Evolutionary conservation across 2,888 invertebrate species (phyloP).

Genomic region (Baccha elongata): DNA sequence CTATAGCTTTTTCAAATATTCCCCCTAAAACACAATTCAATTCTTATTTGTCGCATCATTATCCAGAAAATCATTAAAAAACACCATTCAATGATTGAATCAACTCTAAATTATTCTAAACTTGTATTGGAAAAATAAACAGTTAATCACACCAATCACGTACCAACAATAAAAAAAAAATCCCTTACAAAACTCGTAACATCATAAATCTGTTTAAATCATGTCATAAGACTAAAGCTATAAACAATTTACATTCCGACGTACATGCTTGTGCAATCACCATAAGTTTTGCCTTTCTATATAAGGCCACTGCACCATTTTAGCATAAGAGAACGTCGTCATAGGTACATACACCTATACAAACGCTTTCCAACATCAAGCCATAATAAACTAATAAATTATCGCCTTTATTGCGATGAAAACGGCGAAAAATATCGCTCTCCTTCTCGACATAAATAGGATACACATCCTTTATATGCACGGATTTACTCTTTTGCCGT

Average conservation of each 20-base stretch:
- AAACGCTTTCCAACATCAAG: conserved; percentile 21
- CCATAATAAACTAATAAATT: conserved; percentile 72
- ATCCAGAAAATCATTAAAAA: neutral
- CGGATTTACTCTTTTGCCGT: conserved; percentile 41
- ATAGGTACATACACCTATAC: neutral
- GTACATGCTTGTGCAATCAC: conserved; percentile 58
- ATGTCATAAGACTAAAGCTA: conserved; percentile 59
- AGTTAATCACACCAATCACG: conserved; percentile 68
- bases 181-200: conserved; percentile 59
- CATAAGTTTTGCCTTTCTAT: conserved; percentile 47
- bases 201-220: conserved; percentile 68
- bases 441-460: conserved; percentile 37
- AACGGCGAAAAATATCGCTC: conserved; percentile 68
- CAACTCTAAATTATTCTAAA: conserved; percentile 35
- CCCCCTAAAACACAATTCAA: no score
- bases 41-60: no score
- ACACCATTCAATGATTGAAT: conserved; percentile 1
- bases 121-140: conserved; percentile 19
- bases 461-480: conserved; percentile 36
- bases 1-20: no score
- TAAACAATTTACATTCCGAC: conserved; percentile 65
- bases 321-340: conserved; percentile 15
- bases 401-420: conserved; percentile 73
- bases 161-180: conserved; percentile 47
- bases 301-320: conserved; percentile 47